Percentiles rank a stretch among this genome's conserved stretches.
Conservation (phyloP, 2,888 invertebrate genomes). For the Argyresthia albistria region DNA sequence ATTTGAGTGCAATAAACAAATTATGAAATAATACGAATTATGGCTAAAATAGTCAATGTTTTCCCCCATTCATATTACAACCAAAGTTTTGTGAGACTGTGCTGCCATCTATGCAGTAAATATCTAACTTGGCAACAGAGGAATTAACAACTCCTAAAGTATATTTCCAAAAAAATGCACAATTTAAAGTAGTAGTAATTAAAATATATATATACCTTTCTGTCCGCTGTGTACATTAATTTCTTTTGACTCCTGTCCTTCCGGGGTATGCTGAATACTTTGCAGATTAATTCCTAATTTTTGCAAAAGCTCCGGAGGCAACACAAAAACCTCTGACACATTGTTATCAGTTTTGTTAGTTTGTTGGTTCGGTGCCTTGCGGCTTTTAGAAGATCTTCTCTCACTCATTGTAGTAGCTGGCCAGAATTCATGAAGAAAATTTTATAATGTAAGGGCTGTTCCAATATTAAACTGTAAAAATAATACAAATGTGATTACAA, state of each 20-base stretch:
- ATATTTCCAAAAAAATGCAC: no score
- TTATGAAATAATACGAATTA: no score
- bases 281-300: constrained; percentile 53
- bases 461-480: not conserved
- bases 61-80: no score
- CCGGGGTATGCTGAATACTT: constrained; percentile 17
- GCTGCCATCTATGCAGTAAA: no score
- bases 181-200: no score
- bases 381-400: not conserved
- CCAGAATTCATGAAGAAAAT: not conserved
- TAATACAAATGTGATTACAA: not conserved
- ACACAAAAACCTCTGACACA: constrained; percentile 41
- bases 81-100: no score
- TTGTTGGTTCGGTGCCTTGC: not conserved
- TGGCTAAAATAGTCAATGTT: no score
- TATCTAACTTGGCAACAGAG: no score
- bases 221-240: not conserved
- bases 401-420: not conserved
- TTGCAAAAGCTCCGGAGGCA: constrained; percentile 54
- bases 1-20: no score
- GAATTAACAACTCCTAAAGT: no score
- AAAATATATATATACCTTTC: not conserved
- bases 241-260: no score
- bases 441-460: not conserved
- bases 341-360: constrained; percentile 1